A percentile compares a stretch with the other conserved stretches of the same genome.
These are phyloP conservation scores for Drosophila prosaltans DNA, from an alignment of 1,140 invertebrate species.

Conservation along the genomic window DNA sequence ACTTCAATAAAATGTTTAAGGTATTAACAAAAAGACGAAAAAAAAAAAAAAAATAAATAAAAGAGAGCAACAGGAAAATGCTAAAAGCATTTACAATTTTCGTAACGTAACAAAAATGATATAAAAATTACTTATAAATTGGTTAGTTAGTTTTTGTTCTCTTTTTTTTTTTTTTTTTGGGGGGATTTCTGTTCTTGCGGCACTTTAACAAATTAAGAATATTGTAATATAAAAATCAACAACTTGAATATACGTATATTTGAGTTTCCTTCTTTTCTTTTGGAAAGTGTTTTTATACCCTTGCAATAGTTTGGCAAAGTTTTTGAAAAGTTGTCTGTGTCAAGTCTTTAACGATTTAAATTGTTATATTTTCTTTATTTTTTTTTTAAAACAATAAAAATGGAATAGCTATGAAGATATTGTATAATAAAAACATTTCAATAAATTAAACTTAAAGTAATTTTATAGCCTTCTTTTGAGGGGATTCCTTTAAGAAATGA, in stretches of 20 bases:
- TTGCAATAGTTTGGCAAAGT: neutral
- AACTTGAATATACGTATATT: neutral
- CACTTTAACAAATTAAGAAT: conserved; percentile 1
- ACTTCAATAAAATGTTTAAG: conserved; percentile 29
- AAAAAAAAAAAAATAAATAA: too few relatives aligned
- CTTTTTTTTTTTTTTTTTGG: neutral
- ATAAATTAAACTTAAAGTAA: too few relatives aligned
- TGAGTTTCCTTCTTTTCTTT: neutral
- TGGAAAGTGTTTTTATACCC: neutral
- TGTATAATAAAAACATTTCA: too few relatives aligned
- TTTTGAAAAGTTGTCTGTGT: too few relatives aligned
- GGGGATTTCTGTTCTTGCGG: neutral
- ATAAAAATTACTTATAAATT: conserved; percentile 13
- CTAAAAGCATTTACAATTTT: conserved; percentile 20
- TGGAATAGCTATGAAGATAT: too few relatives aligned
- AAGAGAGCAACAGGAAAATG: conserved; percentile 20
- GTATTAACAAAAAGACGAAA: neutral
- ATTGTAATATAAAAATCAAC: neutral
- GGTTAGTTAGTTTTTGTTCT: conserved; percentile 3
- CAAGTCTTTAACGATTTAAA: too few relatives aligned
- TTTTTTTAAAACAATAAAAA: too few relatives aligned
- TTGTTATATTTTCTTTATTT: too few relatives aligned
- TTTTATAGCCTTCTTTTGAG: too few relatives aligned
- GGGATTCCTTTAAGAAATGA: too few relatives aligned
- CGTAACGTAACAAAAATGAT: conserved; percentile 1